Base-by-base conservation (phyloP, 2,113 vertebrate genomes). In the Apodemus sylvaticus region DNA sequence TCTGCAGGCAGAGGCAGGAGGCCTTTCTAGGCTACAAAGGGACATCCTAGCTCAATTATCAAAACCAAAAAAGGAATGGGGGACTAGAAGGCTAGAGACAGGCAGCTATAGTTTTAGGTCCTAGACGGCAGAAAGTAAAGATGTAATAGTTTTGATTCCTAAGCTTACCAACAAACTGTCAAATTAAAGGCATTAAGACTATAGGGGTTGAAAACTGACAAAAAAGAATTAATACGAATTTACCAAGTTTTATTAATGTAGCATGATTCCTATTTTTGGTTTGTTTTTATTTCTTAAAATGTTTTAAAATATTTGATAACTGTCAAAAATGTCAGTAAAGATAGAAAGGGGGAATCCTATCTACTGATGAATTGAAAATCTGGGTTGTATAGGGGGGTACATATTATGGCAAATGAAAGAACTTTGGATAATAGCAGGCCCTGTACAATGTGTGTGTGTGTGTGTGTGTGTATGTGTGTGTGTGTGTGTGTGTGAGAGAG, bases 151-250 rank as follows among this genome's bases (percentile, higher is more conserved):
- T 66, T 60, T 62, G 51, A 89, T 7, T 82, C 58, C 64, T 8
- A 85, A 95, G n/a, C 51, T 64, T 64, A 79, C 66, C 6, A 91
- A 70, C 11, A 70, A 79, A 64, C 3, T 81, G 17, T 55, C 51
- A 55, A 81, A 76, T 60, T 78, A 81, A 93, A 93, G 31, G 53
- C 60, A 89, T 48, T 60, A 64, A 39, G 45, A 88, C 68, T 79
- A 86, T 34, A 95, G 39, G 48, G 64, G 90, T 74, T 58, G 24
- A 76, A 90, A 96, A 88, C 14, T 92, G 93, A 64, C 29, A 26
- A 45, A 71, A 71, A 76, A 53, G 20, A 90, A 89, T 93, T 55
- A 89, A 26, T 48, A 89, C 29, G 20, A 74, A 82, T 66, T 91
- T 86, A 78, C n/a, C 90, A 76, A 88, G 36, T 77, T 81, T 66